Evolutionary conservation across 2,888 invertebrate genomes (phyloP), one percentile per base, ranked within the genome.

Genomic region (Chaitophorus viminalis): DNA sequence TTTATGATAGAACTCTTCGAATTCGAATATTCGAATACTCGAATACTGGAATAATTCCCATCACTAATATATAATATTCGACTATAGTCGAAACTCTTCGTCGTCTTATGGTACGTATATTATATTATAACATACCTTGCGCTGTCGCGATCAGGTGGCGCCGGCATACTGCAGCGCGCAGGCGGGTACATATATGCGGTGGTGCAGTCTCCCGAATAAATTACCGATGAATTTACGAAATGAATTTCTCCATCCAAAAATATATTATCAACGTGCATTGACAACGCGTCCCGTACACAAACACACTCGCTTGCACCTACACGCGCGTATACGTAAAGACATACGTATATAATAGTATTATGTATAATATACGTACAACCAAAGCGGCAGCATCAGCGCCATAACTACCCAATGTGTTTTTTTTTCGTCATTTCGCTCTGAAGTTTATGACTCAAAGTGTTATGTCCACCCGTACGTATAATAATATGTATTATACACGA

Each of bases 391-490:
- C 46, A 11, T 2, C 46, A 46, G 46, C 46, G 68, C 54, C 3
- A 11, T 11, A 14, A 29, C 68, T 83, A 74, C 36, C 82, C 82
- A 74, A 83, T 14, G 83, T 25, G 52, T 82, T n/a, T 74, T 18
- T 74, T 9, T 52, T 52, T 76, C 18, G 52, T 76, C 2, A 21
- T 52, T 82, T 82, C 29, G 8, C 70, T 52, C 54, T 36, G 2
- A 68, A 84, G 76, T 84, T 84, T 84, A 84, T 25, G 60, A 68
- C 76, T 65, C 65, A 31, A 84, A 76, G n/a, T 31, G 54, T 70
- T 46, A 8, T 39, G 36, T 39, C n/a, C 6, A 18, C 8, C 0
- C 65, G 17, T 36, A 11, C 60, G 60, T 33, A 25, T 54, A n/a
- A n/a, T n/a, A n/a, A n/a, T n/a, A n/a, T n/a, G n/a, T n/a, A n/a